Evolutionary conservation across 1,140 invertebrate species (phyloP).

Genomic region (Penaeus indicus): DNA sequence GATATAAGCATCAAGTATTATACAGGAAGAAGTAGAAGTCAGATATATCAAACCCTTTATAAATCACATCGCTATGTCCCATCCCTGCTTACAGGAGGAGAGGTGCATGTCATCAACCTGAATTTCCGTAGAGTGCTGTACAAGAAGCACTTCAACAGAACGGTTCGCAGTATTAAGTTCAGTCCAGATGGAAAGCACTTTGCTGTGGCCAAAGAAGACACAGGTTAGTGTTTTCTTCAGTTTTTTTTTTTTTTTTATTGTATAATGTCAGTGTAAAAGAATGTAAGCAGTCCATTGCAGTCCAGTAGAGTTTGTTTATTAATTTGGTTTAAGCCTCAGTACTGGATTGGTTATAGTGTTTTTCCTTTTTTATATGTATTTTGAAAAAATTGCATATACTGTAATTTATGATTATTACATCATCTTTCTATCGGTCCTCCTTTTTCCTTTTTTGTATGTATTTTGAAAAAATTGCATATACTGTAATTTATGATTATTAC

Average conservation of each 20-base stretch:
- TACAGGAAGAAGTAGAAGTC: too few species aligned
- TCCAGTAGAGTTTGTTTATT: too few species aligned
- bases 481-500: too few species aligned
- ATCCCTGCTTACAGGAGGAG: conserved; percentile 78
- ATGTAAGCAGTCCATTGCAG: too few species aligned
- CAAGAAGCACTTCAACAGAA: conserved; percentile 84
- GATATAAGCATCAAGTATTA: too few species aligned
- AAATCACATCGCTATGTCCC: conserved; percentile 37
- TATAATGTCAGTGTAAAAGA: too few species aligned
- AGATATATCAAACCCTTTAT: too few species aligned
- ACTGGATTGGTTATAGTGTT: too few species aligned
- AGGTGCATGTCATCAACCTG: conserved; percentile 89
- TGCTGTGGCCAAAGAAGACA: conserved; percentile 88
- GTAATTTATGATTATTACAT: too few species aligned
- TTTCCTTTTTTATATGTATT: conserved; percentile 67
- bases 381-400: conserved; percentile 60
- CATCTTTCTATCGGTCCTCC: too few species aligned
- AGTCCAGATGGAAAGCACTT: conserved; percentile 95
- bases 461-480: conserved; percentile 66
- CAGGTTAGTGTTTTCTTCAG: conserved; percentile 73
- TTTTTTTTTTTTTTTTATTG: background rate
- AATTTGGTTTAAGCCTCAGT: too few species aligned
- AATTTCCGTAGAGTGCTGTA: conserved; percentile 87
- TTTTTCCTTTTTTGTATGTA: conserved; percentile 66
- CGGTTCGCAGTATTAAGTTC: conserved; percentile 85